These are phyloP conservation scores for Patella depressa DNA, from an alignment of 2,888 invertebrate species.

Conservation along the genomic window DNA sequence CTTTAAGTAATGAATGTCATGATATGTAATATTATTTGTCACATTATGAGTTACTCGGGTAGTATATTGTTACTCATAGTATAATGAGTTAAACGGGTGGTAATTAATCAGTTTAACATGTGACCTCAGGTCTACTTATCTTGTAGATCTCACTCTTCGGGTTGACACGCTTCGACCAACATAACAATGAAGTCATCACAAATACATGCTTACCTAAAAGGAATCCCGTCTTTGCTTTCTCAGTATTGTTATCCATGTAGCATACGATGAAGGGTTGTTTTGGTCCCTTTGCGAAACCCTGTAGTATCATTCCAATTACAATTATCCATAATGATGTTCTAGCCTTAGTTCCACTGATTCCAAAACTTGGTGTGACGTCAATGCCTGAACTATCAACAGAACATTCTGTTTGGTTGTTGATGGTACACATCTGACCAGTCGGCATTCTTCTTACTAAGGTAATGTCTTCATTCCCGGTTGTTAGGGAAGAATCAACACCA, in stretches of 20 bases:
- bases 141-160: too few species aligned
- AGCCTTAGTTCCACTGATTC: neutral
- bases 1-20: too few species aligned
- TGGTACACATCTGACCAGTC: neutral
- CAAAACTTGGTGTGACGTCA: neutral
- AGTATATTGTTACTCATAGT: too few species aligned
- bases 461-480: too few species aligned
- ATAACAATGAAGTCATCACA: neutral
- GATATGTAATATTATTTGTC: too few species aligned
- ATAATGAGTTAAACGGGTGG: too few species aligned
- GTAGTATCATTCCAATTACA: conserved; percentile 39
- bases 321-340: conserved; percentile 33
- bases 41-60: too few species aligned
- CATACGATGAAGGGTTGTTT: conserved; percentile 34
- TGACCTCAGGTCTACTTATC: too few species aligned
- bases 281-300: conserved; percentile 39
- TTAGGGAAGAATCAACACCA: neutral
- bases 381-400: neutral
- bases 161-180: too few species aligned
- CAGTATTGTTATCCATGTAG: conserved; percentile 40
- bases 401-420: neutral
- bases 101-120: too few species aligned
- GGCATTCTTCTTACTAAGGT: too few species aligned
- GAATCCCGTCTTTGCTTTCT: conserved; percentile 42
- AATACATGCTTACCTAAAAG: conserved; percentile 35